Base-by-base conservation (phyloP, 2,797 vertebrate genomes). In the Dendrocincla tyrannina region DNA sequence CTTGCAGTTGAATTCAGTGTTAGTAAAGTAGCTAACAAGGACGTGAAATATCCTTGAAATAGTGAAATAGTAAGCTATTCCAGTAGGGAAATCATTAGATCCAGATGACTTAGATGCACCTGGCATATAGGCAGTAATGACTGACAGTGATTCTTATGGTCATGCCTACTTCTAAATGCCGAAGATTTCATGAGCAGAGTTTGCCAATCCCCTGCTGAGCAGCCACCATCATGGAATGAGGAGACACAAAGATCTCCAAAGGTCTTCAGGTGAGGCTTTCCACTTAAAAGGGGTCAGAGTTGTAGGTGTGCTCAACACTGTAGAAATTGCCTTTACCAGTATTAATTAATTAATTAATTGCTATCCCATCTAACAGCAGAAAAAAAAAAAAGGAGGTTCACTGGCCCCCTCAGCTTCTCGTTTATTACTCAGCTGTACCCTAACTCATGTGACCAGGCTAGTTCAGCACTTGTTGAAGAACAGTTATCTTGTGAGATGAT, bases 401-500 rank as follows among this genome's bases (percentile, higher is more conserved):
- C 35, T 27, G 32, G 1, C 18, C 10, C 46, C 4, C 20, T 59
- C 24, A 55, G 10, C 18, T 82, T 75, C 52, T 74, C 41, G 6
- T 59, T 84, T 1, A 2, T 64, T 72, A 91, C 30, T 89, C 24
- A 88, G 27, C 24, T 64, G 13, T 42, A 17, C 6, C 10, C 19
- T 80, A 50, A 76, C 22, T 20, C 3, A 5, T 0, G 0, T 4
- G 15, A 4, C 5, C 23, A 49, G 13, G 7, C 10, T 49, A 35
- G 41, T 6, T 80, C 30, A 52, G 52, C 9, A 3, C 11, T 62
- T 64, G 7, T 13, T 52, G 44, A 81, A 84, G 41, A 30, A 67
- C 3, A 69, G 7, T 3, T 62, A 2, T 55, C n/a, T 77, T 60
- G 37, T 16, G 22, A 70, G 17, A 10, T 27, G 13, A 9, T 4